Base-by-base conservation (phyloP, 2,797 vertebrate species). In the Sphenopsis melanotis region DNA sequence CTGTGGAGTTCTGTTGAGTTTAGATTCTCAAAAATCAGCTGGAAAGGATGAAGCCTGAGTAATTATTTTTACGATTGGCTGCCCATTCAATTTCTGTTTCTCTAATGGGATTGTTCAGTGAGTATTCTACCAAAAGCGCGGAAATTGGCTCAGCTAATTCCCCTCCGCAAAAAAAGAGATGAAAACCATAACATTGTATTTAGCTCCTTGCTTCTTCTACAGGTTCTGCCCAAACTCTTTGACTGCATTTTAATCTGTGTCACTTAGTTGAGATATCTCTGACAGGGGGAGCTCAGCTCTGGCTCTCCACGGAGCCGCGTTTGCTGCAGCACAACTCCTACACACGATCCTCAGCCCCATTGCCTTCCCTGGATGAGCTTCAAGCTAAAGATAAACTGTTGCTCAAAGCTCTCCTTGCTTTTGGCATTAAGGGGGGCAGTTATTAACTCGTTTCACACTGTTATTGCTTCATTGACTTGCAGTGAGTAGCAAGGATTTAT, bases 21-120 rank as follows among this genome's bases (percentile, higher is more conserved):
- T 75, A 74, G 77, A 49, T 86, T 64, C 59, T 78, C 44, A 96
- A 92, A 97, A 95, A 95, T 92, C 72, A 96, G 37, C 87, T 93
- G 89, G 85, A 89, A 87, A 96, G 80, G 71, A 95, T 87, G 92
- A 93, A 95, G 75, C 77, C 72, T 89, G 78, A 89, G 42, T 81
- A 94, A 92, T 96, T 96, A 94, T 94, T 95, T 97, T 94, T 94
- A 92, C 41, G 6, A 95, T 2, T 91, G 92, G 84, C 90, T 96
- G 87, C 95, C 90, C 89, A 87, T 94, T 95, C 91, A 87, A 95
- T 95, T 96, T 97, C 91, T 91, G 5, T 87, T 87, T 81, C 84
- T 89, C 72, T 95, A 96, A 94, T 80, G 81, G 81, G 91, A 82
- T 95, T 95, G 93, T 66, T 96, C 93, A 86, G 81, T 29, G 76